Conservation (phyloP, 1,140 invertebrate genomes). For the Melitaea cinxia region DNA sequence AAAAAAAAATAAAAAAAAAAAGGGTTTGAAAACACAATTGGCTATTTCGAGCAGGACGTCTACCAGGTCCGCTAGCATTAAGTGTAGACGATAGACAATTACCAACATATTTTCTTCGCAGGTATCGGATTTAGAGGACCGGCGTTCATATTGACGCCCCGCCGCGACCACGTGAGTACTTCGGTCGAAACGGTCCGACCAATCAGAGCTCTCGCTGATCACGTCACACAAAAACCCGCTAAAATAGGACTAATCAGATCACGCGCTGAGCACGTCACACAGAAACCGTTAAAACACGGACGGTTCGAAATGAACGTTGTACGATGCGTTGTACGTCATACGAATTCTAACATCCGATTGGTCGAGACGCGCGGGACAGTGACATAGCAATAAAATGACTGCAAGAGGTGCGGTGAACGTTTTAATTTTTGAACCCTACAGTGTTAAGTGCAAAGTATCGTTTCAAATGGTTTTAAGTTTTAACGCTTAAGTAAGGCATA, state of each 20-base stretch:
- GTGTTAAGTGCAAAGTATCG: slow-evolving; percentile 64
- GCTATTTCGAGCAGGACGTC: no score
- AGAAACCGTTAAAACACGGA: background rate
- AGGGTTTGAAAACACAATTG: no score
- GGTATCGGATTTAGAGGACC: slow-evolving; percentile 68
- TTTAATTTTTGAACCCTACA: slow-evolving; percentile 47
- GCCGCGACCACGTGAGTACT: slow-evolving; percentile 32
- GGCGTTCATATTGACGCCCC: slow-evolving; percentile 70
- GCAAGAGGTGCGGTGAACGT: slow-evolving; percentile 35
- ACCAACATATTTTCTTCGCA: slow-evolving; percentile 32
- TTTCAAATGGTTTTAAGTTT: slow-evolving; percentile 58
- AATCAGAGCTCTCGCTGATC: slow-evolving; percentile 1
- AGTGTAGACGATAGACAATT: no score
- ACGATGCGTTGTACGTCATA: background rate
- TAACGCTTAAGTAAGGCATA: slow-evolving; percentile 41
- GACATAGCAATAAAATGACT: slow-evolving; percentile 53
- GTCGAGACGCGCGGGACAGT: slow-evolving; percentile 6
- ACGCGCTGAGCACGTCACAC: background rate
- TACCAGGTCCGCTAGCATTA: no score
- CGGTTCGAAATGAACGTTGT: background rate
- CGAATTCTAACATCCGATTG: no score
- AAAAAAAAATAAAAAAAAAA: no score
- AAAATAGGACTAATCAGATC: background rate
- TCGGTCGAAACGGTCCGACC: background rate
- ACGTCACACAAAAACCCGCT: background rate